Conservation (phyloP, 2,888 invertebrate species). For the Acanthosepion pharaonis region DNA sequence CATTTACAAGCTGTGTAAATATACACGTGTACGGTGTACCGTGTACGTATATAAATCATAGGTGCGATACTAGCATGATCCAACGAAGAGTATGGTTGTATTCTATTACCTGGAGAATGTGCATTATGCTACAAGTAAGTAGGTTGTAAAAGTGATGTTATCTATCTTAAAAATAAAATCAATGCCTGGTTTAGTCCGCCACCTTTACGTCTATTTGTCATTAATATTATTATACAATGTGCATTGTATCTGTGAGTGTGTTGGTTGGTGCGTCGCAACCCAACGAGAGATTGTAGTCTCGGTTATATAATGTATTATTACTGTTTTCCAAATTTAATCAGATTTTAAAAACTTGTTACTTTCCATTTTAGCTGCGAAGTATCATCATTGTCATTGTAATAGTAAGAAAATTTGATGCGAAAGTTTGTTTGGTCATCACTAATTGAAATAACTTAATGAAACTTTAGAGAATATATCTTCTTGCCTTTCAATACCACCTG, state of each 20-base stretch:
- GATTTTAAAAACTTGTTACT: not conserved
- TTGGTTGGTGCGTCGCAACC: not conserved
- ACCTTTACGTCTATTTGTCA: not conserved
- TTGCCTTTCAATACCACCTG: too few relatives aligned
- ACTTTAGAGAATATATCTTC: too few relatives aligned
- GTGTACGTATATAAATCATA: too few relatives aligned
- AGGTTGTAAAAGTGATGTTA: not conserved
- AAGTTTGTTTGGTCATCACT: not conserved
- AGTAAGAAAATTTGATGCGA: not conserved
- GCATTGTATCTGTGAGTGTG: not conserved
- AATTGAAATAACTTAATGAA: not conserved
- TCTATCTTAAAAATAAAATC: not conserved
- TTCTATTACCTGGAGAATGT: too few relatives aligned
- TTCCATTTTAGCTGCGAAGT: not conserved
- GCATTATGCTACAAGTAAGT: not conserved
- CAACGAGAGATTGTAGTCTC: not conserved
- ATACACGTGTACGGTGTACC: too few relatives aligned
- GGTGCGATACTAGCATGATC: too few relatives aligned
- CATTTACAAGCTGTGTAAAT: too few relatives aligned
- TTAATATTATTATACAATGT: not conserved
- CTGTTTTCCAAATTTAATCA: not conserved
- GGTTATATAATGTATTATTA: not conserved
- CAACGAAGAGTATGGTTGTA: too few relatives aligned
- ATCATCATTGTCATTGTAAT: not conserved
- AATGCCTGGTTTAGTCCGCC: not conserved